Evolutionary conservation across 2,113 vertebrate species (phyloP).

Genomic region (Picathartes gymnocephalus): DNA sequence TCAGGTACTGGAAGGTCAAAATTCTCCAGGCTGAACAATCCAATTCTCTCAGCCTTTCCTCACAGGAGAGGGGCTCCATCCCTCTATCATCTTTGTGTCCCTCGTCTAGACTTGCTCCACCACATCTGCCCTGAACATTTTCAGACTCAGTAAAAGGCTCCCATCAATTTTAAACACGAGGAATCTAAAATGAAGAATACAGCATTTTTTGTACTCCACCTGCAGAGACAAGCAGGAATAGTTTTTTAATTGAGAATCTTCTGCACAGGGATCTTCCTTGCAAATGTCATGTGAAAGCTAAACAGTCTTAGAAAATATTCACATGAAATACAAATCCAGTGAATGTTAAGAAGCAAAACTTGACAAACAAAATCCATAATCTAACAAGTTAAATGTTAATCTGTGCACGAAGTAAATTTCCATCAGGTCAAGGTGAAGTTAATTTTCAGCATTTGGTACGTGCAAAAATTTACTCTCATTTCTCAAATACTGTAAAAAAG

Average conservation of each 20-base stretch:
- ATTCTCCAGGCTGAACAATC: not conserved
- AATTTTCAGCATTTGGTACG: not conserved
- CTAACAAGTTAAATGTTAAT: not conserved
- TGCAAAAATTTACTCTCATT: not conserved
- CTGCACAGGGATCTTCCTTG: not conserved
- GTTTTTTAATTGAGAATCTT: not conserved
- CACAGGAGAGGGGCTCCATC: not conserved
- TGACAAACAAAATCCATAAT: not conserved
- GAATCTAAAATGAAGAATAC: not conserved
- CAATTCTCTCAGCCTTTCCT: not conserved
- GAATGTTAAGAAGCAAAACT: not conserved
- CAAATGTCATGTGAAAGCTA: not conserved
- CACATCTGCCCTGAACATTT: not conserved
- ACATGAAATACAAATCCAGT: not conserved
- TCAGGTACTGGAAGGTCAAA: not conserved
- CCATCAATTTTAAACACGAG: not conserved
- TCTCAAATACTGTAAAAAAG: not conserved
- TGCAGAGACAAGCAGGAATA: not conserved
- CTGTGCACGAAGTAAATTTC: not conserved
- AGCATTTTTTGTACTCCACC: not conserved
- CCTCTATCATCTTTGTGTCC: not conserved
- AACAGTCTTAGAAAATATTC: not conserved
- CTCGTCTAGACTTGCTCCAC: not conserved
- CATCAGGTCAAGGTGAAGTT: not conserved
- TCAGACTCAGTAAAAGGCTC: not conserved